Evolutionary conservation across 2,888 invertebrate genomes (phyloP), one percentile per base, ranked within the genome.

Genomic region (Eupelmus urozonus): DNA sequence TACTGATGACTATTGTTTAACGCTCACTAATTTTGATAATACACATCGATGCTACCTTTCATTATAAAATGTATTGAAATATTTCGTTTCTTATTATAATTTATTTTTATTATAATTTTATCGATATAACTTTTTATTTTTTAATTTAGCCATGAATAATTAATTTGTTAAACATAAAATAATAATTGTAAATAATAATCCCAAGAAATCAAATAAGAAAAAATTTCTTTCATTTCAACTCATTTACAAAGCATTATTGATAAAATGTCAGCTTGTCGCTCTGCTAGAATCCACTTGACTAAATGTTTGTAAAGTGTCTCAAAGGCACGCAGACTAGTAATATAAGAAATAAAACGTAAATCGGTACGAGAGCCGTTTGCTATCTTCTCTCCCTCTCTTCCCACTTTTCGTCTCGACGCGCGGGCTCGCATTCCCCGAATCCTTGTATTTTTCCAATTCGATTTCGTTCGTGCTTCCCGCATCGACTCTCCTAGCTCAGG

Each of bases 391-490:
- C 20, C 42, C 62, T 53, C 27, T 63, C 45, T 45, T 13, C 16
- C 45, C 59, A 45, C 49, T 53, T 53, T 42, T 63, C 45, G 45
- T 51, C 18, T 27, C 53, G 53, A 55, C 71, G 63, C 65, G n/a
- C n/a, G n/a, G n/a, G n/a, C n/a, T n/a, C n/a, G n/a, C n/a, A n/a
- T 63, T 25, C 49, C 29, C 25, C 2, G 42, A n/a, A 53, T 77
- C 74, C 75, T 60, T 74, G 69, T 70, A 74, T 74, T 67, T 75
- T 71, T 69, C 69, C 70, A 72, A 73, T 74, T 69, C 63, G 71
- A 78, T 76, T 69, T 76, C 76, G 20, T 23, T 45, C 59, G 7
- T 27, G 2, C 45, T 11, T 16, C 51, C 2, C 40, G n/a, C n/a
- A n/a, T n/a, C n/a, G n/a, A n/a, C 2, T 45, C 40, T 20, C 69